phyloP scores from a whole-genome alignment of 1,140 invertebrate genomes.

The Caenorhabditis latens region DNA sequence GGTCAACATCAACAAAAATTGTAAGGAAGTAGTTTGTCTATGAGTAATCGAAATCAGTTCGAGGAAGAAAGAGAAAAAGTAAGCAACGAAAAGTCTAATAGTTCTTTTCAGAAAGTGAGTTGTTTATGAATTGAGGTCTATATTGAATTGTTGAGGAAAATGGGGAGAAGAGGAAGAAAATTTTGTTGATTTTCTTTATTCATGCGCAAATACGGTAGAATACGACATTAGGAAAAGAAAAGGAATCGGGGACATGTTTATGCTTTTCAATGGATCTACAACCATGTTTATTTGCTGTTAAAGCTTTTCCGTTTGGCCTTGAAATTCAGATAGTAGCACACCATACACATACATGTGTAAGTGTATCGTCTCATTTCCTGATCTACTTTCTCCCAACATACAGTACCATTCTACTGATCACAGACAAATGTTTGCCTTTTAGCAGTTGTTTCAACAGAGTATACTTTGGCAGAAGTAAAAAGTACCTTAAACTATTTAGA shows the following conservation, averaged over 20 bases:
- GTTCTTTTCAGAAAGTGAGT: constrained; percentile 2
- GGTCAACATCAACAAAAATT: constrained; percentile 42
- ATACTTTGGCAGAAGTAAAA: constrained; percentile 12
- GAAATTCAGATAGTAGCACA: constrained; percentile 40
- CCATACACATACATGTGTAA: background rate
- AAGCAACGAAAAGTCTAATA: background rate
- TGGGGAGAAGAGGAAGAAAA: constrained; percentile 35
- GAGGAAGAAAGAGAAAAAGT: background rate
- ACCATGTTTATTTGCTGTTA: constrained; percentile 50
- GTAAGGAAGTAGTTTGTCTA: constrained; percentile 6
- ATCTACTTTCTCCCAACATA: background rate
- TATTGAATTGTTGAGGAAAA: constrained; percentile 11
- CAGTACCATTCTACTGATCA: background rate
- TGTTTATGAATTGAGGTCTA: constrained; percentile 39
- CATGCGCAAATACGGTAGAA: constrained; percentile 56
- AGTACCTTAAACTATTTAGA: constrained; percentile 4
- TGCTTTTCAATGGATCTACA: constrained; percentile 41
- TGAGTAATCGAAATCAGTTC: constrained; percentile 1
- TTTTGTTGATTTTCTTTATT: constrained; percentile 44
- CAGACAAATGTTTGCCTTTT: constrained; percentile 22
- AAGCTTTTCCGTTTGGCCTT: constrained; percentile 48
- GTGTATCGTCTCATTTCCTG: constrained; percentile 31
- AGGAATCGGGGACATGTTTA: constrained; percentile 39
- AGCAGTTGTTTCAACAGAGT: constrained; percentile 26
- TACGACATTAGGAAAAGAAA: constrained; percentile 39